These are phyloP conservation scores for Labeo catla DNA, from an alignment of 2,113 vertebrate species.

Conservation along the genomic window DNA sequence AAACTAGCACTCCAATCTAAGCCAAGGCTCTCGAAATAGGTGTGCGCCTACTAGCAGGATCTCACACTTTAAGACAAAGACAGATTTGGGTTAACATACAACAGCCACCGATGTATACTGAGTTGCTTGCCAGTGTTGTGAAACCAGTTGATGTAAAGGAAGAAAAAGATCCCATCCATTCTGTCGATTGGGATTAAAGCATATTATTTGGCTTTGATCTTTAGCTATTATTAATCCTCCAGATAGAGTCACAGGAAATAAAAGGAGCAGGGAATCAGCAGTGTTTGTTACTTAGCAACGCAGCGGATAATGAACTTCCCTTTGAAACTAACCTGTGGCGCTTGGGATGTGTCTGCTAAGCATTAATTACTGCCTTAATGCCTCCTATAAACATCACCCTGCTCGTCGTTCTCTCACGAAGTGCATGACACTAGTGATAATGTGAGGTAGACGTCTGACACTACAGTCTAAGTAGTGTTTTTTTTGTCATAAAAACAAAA, in stretches of 20 bases:
- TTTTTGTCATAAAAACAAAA: not conserved
- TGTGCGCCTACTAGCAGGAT: not conserved
- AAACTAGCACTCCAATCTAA: not conserved
- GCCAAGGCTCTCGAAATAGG: not conserved
- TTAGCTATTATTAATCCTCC: slow-evolving; percentile 44
- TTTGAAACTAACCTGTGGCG: slow-evolving; percentile 10
- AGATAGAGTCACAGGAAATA: slow-evolving; percentile 21
- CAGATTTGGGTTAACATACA: not conserved
- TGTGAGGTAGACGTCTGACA: not conserved
- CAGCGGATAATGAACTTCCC: slow-evolving; percentile 24
- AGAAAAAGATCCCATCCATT: not conserved
- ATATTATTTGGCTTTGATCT: slow-evolving; percentile 30
- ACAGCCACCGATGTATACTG: not conserved
- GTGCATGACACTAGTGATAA: not conserved
- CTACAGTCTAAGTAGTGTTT: not conserved
- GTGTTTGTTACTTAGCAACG: slow-evolving; percentile 54
- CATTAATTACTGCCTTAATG: slow-evolving; percentile 18
- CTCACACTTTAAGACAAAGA: not conserved
- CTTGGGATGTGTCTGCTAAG: not conserved
- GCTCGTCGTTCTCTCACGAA: not conserved
- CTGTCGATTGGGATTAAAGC: not conserved
- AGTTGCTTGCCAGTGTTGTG: not conserved
- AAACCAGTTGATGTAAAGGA: not conserved
- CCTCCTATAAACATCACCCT: not conserved
- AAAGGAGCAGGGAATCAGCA: not conserved